phyloP scores from a whole-genome alignment of 2,888 invertebrate species.

The Dicroscelio sp. region DNA sequence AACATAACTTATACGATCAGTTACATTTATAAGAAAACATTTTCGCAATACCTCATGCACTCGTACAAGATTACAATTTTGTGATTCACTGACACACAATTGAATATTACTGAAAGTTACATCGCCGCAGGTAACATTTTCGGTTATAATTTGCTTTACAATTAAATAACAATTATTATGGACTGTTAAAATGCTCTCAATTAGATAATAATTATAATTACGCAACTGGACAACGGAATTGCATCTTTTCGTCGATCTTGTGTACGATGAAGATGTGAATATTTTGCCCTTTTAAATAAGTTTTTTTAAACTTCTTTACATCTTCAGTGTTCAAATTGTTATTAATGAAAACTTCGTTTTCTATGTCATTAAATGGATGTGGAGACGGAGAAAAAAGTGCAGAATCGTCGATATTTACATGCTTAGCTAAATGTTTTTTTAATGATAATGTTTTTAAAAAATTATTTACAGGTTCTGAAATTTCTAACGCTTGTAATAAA shows the following conservation, averaged over 20 bases:
- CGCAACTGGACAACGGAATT: neutral
- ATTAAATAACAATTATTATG: neutral
- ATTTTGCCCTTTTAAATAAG: constrained; percentile 6
- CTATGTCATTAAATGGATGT: neutral
- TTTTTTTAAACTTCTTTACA: neutral
- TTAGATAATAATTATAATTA: neutral
- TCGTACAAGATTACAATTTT: neutral
- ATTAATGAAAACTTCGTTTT: neutral
- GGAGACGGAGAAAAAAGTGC: neutral
- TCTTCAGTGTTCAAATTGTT: neutral
- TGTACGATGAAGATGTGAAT: constrained; percentile 5
- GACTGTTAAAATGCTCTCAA: neutral
- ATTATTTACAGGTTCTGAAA: neutral
- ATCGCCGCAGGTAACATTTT: neutral
- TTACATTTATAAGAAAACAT: neutral
- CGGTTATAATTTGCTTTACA: neutral
- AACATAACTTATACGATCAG: neutral
- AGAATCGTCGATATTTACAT: neutral
- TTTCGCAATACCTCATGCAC: neutral
- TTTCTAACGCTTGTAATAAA: neutral
- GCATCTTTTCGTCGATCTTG: constrained; percentile 7
- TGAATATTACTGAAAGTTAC: neutral
- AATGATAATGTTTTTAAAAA: neutral
- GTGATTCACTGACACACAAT: neutral
- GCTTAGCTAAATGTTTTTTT: neutral